phyloP scores from a whole-genome alignment of 2,797 vertebrate genomes.

The Pelobates cultripes region DNA sequence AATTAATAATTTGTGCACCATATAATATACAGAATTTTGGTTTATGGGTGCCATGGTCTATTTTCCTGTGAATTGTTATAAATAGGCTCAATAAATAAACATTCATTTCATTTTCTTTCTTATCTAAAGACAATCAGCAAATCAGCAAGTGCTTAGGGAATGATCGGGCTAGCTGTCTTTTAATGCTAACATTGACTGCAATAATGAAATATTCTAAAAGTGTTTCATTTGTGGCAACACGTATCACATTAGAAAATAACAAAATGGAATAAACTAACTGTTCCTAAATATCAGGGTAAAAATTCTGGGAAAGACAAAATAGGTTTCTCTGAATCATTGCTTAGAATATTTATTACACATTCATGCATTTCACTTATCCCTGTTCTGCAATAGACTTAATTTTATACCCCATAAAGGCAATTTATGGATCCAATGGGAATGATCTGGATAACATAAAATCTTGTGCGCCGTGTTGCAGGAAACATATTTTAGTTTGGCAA shows the following conservation, averaged over 20 bases:
- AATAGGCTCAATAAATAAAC: conserved; percentile 16
- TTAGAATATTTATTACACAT: conserved; percentile 79
- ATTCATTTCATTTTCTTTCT: conserved; percentile 6
- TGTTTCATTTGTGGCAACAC: conserved; percentile 33
- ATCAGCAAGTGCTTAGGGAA: conserved; percentile 6
- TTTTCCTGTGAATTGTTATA: conserved; percentile 13
- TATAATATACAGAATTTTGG: neutral
- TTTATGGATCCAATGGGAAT: conserved; percentile 85
- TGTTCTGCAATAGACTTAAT: conserved; percentile 81
- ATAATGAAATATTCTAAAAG: conserved; percentile 7
- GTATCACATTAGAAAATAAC: conserved; percentile 27
- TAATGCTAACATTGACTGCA: conserved; percentile 13
- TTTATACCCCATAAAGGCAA: conserved; percentile 84
- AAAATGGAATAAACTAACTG: conserved; percentile 41
- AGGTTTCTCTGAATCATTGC: conserved; percentile 73
- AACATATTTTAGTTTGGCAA: conserved; percentile 79
- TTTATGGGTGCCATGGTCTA: conserved; percentile 14
- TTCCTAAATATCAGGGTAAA: conserved; percentile 48
- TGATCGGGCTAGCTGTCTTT: conserved; percentile 1
- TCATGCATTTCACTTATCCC: conserved; percentile 80
- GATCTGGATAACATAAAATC: conserved; percentile 79
- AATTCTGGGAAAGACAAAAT: conserved; percentile 67
- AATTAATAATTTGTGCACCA: neutral
- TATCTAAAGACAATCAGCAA: conserved; percentile 18
- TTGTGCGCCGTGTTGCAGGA: conserved; percentile 73